Evolutionary conservation across 2,888 invertebrate genomes (phyloP), one percentile per base, ranked within the genome.

Genomic region (Synanthedon tipuliformis): DNA sequence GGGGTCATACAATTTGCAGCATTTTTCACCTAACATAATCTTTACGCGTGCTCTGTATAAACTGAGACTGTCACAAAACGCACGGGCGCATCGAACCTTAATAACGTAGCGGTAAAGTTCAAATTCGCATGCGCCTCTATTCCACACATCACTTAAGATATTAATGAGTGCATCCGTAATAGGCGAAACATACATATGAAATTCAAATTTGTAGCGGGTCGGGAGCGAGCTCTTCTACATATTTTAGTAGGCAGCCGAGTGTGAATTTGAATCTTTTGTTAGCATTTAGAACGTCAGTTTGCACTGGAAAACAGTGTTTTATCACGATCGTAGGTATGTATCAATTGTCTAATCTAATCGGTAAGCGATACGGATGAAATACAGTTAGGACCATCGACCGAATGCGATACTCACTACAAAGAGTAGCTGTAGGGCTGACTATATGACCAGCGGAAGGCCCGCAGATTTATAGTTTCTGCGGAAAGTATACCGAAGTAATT

Each of bases 101-200:
- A 49, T 3, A 12, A 7, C 49, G 52, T 54, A 50, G 60, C 53
- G 34, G 58, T 70, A 78, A 64, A 70, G 81, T 71, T 62, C 65
- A 76, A 63, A 73, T 66, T 81, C 66, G 71, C 63, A 54, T 62
- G 59, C 55, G 56, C 57, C 61, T 61, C 60, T 61, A 61, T 66
- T 71, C 72, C 75, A 81, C 81, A 85, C 81, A 82, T 85, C 85
- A 84, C 83, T 85, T 84, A 85, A 84, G 82, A 81, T 86, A 86
- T 86, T 87, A 87, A 87, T 87, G 86, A 86, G 83, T 81, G 86
- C 86, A 87, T 86, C 81, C 78, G 82, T 86, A 86, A 86, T 86
- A 86, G 84, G 80, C 73, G 83, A 84, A 86, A 84, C 85, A 86
- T 85, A 84, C 83, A 83, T 84, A 85, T 86, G 86, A 87, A 86